Evolutionary conservation across 2,888 invertebrate genomes (phyloP).

Genomic region (Myathropa florea): DNA sequence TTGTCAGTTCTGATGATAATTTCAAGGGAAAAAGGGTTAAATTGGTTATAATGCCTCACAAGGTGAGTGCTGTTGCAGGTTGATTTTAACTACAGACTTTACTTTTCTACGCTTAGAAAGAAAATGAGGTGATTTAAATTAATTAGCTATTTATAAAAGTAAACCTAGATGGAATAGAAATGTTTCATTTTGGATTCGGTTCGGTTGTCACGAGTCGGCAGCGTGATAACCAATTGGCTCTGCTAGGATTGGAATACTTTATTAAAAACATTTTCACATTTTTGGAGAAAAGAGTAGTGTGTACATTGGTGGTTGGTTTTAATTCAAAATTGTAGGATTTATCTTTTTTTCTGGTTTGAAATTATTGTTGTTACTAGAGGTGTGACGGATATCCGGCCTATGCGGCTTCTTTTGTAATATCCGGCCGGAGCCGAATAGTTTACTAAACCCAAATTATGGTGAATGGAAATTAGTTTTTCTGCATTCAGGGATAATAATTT

Average conservation of each 20-base stretch:
- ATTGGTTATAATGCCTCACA: constrained; percentile 18
- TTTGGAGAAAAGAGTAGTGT: not conserved
- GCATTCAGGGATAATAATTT: too few species aligned
- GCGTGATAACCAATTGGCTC: not conserved
- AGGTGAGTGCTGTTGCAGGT: not conserved
- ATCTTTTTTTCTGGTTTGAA: too few species aligned
- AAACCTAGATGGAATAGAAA: not conserved
- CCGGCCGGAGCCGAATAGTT: too few species aligned
- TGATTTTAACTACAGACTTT: not conserved
- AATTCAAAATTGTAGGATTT: too few species aligned
- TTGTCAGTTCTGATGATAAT: constrained; percentile 25
- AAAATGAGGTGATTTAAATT: not conserved
- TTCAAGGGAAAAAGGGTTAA: constrained; percentile 41
- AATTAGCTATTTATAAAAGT: constrained; percentile 1
- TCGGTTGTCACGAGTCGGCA: not conserved
- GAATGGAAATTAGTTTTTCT: too few species aligned
- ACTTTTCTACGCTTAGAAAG: not conserved
- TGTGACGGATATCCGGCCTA: too few species aligned
- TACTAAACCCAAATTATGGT: too few species aligned
- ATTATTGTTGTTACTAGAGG: too few species aligned
- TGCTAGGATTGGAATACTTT: not conserved
- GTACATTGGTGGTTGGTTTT: too few species aligned
- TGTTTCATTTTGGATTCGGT: not conserved
- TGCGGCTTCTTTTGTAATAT: too few species aligned
- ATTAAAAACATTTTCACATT: not conserved